Conservation (phyloP, 2,797 vertebrate species). For the Tenualosa ilisha region DNA sequence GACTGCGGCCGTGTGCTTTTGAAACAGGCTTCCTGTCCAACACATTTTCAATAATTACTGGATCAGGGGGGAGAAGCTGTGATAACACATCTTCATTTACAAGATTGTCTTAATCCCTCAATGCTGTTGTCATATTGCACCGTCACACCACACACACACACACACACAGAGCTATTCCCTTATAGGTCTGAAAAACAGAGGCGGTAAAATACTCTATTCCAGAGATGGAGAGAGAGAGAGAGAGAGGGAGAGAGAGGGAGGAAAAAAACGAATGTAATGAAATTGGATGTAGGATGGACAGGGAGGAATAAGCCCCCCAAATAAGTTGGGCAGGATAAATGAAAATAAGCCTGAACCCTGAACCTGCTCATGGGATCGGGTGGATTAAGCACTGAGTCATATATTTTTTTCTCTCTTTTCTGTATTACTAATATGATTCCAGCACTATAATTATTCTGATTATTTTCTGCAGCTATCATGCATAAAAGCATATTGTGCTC, state of each 20-base stretch:
- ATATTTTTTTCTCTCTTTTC: constrained; percentile 36
- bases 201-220: not conserved
- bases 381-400: constrained; percentile 54
- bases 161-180: not conserved
- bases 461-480: constrained; percentile 62
- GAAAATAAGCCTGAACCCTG: constrained; percentile 52
- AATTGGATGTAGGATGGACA: constrained; percentile 38
- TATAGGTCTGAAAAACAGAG: not conserved
- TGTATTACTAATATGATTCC: constrained; percentile 55
- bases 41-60: constrained; percentile 6
- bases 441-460: constrained; percentile 58
- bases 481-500: constrained; percentile 78
- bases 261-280: constrained; percentile 34
- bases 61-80: not conserved
- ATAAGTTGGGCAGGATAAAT: constrained; percentile 48
- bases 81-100: constrained; percentile 20
- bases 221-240: not conserved
- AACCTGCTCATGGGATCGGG: constrained; percentile 52
- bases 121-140: not conserved
- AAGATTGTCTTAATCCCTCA: not conserved
- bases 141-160: constrained; percentile 24
- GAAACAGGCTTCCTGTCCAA: not conserved
- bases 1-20: not conserved
- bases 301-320: constrained; percentile 48
- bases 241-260: not conserved